A percentile compares a stretch with the other conserved stretches of the same genome.
phyloP scores from a whole-genome alignment of 2,113 vertebrate genomes.

The Gopherus flavomarginatus region DNA sequence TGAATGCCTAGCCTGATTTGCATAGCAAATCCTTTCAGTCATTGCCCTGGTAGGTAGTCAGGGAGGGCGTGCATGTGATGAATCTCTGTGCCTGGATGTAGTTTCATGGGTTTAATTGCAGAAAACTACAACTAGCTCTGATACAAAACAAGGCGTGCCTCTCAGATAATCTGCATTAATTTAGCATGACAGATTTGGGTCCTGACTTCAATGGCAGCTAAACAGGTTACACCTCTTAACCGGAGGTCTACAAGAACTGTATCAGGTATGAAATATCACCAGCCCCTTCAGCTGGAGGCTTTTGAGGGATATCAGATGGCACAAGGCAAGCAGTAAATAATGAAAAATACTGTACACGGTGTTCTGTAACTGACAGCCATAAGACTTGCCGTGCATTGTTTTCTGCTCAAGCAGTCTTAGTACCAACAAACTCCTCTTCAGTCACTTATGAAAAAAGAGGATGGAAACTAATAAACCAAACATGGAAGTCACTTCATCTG shows the following conservation, averaged over 20 bases:
- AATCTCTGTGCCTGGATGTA: background rate
- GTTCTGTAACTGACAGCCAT: background rate
- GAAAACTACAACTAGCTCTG: background rate
- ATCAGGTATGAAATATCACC: background rate
- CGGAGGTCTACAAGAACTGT: background rate
- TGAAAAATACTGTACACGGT: background rate
- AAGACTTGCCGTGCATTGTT: background rate
- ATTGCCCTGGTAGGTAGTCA: background rate
- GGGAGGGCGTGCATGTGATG: background rate
- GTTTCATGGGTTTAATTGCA: background rate
- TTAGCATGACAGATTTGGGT: background rate
- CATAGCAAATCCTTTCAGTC: background rate
- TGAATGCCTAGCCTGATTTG: background rate
- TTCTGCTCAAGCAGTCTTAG: background rate
- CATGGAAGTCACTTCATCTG: background rate
- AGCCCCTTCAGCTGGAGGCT: background rate
- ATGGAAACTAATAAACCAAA: background rate
- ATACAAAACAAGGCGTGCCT: background rate
- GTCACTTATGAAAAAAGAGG: background rate
- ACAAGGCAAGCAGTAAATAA: background rate
- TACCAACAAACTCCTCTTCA: background rate
- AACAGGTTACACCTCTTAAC: background rate
- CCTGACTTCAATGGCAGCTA: background rate
- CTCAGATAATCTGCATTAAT: background rate
- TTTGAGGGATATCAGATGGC: background rate